Conservation (phyloP, 2,113 vertebrate genomes). For the Micronycteris hirsuta region DNA sequence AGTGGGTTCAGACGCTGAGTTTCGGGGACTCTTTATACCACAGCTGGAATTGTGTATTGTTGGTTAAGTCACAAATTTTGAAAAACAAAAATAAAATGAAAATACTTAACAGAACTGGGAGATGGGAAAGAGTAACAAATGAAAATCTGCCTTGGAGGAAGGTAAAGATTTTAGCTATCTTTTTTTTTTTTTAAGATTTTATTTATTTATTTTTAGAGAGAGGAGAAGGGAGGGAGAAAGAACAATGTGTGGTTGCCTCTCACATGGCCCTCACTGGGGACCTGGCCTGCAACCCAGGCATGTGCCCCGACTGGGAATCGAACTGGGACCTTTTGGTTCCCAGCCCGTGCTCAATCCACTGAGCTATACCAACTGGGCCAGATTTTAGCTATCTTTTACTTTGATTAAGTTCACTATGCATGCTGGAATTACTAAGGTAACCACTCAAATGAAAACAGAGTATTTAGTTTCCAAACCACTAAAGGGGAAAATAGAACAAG, state of each 20-base stretch:
- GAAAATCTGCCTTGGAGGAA: background rate
- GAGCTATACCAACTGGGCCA: no score
- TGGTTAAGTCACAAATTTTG: background rate
- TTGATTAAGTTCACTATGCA: background rate
- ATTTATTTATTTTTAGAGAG: no score
- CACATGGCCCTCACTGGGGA: no score
- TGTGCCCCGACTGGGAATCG: no score
- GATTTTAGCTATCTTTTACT: no score
- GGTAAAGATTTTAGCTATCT: background rate
- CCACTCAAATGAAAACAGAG: background rate
- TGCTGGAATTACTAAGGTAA: background rate
- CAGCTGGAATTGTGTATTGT: background rate
- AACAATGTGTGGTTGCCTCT: no score
- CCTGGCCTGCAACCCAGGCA: no score
- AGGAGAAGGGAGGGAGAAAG: no score
- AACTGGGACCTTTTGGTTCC: no score
- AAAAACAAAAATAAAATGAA: constrained; percentile 22
- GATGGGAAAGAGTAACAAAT: background rate
- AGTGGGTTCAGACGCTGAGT: background rate
- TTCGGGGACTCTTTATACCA: background rate
- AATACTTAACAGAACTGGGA: background rate
- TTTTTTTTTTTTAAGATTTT: no score
- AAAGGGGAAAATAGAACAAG: background rate
- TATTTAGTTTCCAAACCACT: background rate
- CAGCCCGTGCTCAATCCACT: no score